Evolutionary conservation across 2,113 vertebrate genomes (phyloP).

Genomic region (Epinephelus cyanopodus): DNA sequence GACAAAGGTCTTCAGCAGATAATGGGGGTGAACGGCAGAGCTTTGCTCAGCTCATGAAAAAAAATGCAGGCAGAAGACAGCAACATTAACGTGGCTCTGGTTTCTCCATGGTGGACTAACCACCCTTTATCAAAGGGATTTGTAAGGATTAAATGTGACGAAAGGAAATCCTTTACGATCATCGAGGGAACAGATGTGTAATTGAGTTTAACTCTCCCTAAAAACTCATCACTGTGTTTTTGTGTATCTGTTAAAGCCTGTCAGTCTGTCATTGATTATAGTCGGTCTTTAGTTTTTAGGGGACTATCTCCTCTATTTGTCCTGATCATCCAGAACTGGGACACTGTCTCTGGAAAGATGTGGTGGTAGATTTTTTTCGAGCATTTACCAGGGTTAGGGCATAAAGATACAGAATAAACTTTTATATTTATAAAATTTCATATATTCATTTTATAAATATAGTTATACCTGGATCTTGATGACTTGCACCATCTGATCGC

Average conservation of each 20-base stretch:
- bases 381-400: too few species aligned
- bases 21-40: neutral
- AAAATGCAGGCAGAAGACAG: neutral
- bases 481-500: neutral
- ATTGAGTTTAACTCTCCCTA: neutral
- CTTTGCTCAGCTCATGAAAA: constrained; percentile 7
- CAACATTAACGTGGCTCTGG: constrained; percentile 12
- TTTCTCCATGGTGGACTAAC: neutral
- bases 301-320: neutral
- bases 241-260: constrained; percentile 5
- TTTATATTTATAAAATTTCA: too few species aligned
- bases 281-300: neutral
- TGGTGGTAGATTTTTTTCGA: too few species aligned
- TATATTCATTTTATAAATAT: too few species aligned
- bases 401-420: too few species aligned
- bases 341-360: too few species aligned
- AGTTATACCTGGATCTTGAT: too few species aligned
- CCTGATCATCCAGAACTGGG: too few species aligned
- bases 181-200: neutral
- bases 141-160: neutral
- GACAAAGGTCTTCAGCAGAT: constrained; percentile 22
- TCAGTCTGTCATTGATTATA: neutral
- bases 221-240: constrained; percentile 1
- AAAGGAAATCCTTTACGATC: constrained; percentile 7
- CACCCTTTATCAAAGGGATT: neutral